Evolutionary conservation across 2,113 vertebrate species (phyloP).

Genomic region (Bubalus kerabau): DNA sequence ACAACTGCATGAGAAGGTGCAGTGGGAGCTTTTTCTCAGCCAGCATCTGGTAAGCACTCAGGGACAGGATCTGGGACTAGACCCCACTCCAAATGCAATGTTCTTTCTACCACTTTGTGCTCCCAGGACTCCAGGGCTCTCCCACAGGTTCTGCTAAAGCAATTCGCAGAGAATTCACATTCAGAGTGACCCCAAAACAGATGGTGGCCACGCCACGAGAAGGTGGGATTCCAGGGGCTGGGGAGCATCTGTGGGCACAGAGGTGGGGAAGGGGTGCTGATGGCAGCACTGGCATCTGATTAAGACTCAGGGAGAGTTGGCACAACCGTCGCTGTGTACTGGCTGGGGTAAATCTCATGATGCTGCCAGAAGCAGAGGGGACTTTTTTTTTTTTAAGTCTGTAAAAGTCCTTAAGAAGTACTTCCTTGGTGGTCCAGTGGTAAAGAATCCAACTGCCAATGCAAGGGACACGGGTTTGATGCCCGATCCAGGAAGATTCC

Average conservation of each 20-base stretch:
- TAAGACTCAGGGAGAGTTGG: background rate
- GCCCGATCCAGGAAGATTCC: background rate
- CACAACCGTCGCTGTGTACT: rapidly evolving
- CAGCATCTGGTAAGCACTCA: background rate
- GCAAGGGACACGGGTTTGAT: background rate
- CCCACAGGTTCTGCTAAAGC: background rate
- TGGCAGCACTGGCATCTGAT: rapidly evolving
- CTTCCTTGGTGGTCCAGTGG: background rate
- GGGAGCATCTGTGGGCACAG: background rate
- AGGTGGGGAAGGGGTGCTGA: rapidly evolving
- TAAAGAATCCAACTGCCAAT: background rate
- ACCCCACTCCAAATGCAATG: rapidly evolving
- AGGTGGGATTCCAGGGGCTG: background rate
- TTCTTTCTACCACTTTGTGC: background rate
- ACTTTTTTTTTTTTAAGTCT: background rate
- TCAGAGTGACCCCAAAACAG: background rate
- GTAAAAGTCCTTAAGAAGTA: background rate
- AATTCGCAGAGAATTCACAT: too few species aligned
- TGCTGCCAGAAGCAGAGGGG: background rate
- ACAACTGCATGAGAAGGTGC: background rate
- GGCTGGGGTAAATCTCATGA: rapidly evolving
- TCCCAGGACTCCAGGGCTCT: background rate
- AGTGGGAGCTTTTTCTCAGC: background rate
- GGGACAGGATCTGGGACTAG: background rate
- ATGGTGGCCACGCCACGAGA: background rate